Base-by-base conservation (phyloP, 92 coral and sea anemone species). In the Pocillopora grandis region DNA sequence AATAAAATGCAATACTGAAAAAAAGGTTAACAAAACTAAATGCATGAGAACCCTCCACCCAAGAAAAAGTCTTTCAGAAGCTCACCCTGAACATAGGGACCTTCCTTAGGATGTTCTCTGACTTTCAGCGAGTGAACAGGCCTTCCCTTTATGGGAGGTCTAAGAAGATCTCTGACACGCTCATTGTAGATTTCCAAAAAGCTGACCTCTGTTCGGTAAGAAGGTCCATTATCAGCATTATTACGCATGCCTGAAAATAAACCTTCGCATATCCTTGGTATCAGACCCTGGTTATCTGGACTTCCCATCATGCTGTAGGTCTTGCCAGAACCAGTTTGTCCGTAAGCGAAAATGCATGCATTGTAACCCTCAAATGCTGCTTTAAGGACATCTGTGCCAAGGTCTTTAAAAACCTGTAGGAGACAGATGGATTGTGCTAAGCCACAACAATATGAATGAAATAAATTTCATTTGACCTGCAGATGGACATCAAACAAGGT, bases 221-320 rank as follows among this genome's bases (percentile, higher is more conserved):
- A 97, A 52, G 95, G 86, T 1, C 98, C 92, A 23, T 89, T 89
- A n/a, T 94, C 91, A 2, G 87, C 87, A 36, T 84, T 89, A 14
- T 77, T 85, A 21, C 79, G 90, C 99, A 97, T 95, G 61, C 90
- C 90, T 8, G 92, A 82, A 56, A 97, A 97, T 93, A 97, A 85
- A 62, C 95, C 98, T 87, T 97, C 95, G 84, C 99, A 97, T 65
- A 97, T 97, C 64, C 97, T 89, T 19, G 99, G 99, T 61, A 97
- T 97, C 23, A 97, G 93, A 14, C 99, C 99, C 12, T 86, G 80
- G 70, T 92, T 88, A 21, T 92, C 92, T 11, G 90, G 82, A 48
- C 85, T 91, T 12, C 99, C 99, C 99, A 97, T 97, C 99, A 96
- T 96, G 27, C 98, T 96, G 80, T 90, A 92, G 9, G 98, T 96